Evolutionary conservation across 2,888 invertebrate genomes (phyloP).

Genomic region (Xiphydria camelus): DNA sequence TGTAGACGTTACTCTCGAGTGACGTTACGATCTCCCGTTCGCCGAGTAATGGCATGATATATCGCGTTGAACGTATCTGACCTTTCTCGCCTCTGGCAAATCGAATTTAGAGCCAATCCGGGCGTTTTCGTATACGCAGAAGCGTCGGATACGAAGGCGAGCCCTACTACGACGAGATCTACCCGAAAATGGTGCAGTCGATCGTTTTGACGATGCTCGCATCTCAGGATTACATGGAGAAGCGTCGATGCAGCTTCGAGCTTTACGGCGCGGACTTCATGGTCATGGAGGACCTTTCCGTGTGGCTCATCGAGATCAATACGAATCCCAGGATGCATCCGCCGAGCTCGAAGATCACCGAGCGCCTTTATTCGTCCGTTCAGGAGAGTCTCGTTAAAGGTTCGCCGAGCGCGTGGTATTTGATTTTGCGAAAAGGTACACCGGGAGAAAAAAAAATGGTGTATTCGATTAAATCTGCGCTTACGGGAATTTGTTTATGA

Average conservation of each 20-base stretch:
- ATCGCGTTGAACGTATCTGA: no score
- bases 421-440: not conserved
- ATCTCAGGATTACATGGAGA: conserved; percentile 73
- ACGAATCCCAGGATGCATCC: conserved; percentile 81
- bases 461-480: no score
- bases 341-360: conserved; percentile 80
- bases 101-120: no score
- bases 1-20: no score
- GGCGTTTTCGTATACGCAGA: conserved; percentile 46
- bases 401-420: no score
- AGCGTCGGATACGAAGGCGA: conserved; percentile 66
- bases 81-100: no score
- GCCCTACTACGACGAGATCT: conserved; percentile 67
- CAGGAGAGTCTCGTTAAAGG: conserved; percentile 87
- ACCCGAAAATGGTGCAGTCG: conserved; percentile 82
- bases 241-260: conserved; percentile 79
- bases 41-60: no score
- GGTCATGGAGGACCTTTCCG: conserved; percentile 76
- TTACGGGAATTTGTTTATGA: no score
- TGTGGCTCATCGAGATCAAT: conserved; percentile 93
- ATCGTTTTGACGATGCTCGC: conserved; percentile 80
- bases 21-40: no score
- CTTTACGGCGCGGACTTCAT: conserved; percentile 87
- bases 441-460: not conserved
- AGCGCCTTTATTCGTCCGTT: conserved; percentile 78